phyloP scores from a whole-genome alignment of 2,797 vertebrate genomes.

The Rachycentron canadum region DNA sequence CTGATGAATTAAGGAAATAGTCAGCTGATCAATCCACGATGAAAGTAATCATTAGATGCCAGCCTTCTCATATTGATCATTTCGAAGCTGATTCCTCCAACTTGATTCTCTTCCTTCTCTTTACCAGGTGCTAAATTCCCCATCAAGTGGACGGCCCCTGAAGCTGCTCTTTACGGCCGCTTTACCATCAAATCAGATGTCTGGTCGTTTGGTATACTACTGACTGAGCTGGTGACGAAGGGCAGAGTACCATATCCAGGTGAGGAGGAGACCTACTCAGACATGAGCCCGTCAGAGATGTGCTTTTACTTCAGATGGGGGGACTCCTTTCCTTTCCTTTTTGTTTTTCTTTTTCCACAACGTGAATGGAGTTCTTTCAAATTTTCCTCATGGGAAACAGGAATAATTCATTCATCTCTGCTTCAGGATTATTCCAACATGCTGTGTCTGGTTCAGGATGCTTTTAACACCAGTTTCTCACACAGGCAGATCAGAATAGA shows the following conservation, averaged over 20 bases:
- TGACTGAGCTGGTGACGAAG: conserved; percentile 97
- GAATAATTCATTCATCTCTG: conserved; percentile 1
- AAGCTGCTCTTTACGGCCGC: conserved; percentile 94
- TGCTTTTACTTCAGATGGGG: neutral
- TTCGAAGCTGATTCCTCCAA: neutral
- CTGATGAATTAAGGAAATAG: neutral
- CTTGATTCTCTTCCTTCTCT: neutral
- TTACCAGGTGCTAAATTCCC: conserved; percentile 96
- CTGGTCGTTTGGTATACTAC: conserved; percentile 98
- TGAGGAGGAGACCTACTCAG: conserved; percentile 54
- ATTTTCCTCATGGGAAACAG: neutral
- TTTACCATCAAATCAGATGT: conserved; percentile 99
- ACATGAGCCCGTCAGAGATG: neutral
- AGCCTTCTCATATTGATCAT: neutral
- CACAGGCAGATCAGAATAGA: conserved; percentile 44
- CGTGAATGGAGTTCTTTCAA: neutral
- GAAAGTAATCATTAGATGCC: neutral
- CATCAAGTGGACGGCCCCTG: conserved; percentile 98
- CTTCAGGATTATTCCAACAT: neutral
- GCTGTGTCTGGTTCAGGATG: conserved; percentile 7
- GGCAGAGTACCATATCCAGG: conserved; percentile 98
- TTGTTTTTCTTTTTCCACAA: neutral
- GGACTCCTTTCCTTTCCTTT: neutral
- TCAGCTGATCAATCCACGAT: neutral
- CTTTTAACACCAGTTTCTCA: conserved; percentile 31